Base-by-base conservation (phyloP, 2,888 invertebrate species). In the Cenopis cana region DNA sequence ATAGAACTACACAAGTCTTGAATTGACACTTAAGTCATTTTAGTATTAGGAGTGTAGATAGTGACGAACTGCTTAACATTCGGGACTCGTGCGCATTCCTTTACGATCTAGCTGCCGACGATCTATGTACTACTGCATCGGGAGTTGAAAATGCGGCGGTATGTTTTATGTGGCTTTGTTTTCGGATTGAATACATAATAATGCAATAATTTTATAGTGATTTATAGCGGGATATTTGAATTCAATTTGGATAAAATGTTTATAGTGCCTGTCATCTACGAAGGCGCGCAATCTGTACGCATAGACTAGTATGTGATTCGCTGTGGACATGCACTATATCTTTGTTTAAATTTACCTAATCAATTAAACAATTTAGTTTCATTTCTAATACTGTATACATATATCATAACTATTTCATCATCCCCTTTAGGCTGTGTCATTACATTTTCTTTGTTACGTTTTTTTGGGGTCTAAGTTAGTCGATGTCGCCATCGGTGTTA, bases 11-110 rank as follows among this genome's bases (percentile, higher is more conserved):
- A 6, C 1, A 52, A 64, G n/a, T 20, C 38, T n/a, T 38, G 10
- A 36, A 24, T 14, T n/a, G 20, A 11, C 14, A 24, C 11, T 54
- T 64, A 24, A 0, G 64, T 54, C 52, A 6, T 6, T 64, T 64
- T 54, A 9, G 10, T 14, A 11, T 2, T n/a, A 5, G 1, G n/a
- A 17, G 20, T n/a, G 20, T 17, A 18, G 38, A 38, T 38, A 38
- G 52, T 41, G 64, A 64, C 64, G 38, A 54, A 54, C 64, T 64
- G 54, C 38, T 64, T 64, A 64, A 64, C 64, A 64, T 64, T 64
- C 64, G 64, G 64, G 54, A 18, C 64, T 54, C 64, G 64, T 54
- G 52, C 64, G 64, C 64, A 64, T 64, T 64, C 64, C 64, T 64
- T 64, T 64, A 38, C 64, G 52, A 54, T 64, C 64, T 64, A 64